A percentile compares a stretch with the other conserved stretches of the same genome.
phyloP scores from a whole-genome alignment of 2,888 invertebrate species.

The Philaethria dido region DNA sequence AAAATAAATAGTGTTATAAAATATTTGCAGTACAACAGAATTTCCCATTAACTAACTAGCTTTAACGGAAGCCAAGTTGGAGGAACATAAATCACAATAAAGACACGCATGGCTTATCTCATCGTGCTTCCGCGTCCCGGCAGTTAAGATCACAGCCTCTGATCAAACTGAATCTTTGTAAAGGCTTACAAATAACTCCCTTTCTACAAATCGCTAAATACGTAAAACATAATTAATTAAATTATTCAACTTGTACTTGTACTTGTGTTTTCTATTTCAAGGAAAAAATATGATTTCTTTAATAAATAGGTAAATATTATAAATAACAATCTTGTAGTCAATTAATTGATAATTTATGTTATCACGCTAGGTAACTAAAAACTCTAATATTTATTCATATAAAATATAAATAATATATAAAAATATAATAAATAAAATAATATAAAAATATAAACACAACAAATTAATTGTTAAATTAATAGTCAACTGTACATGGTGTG shows the following conservation, averaged over 20 bases:
- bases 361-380: not conserved
- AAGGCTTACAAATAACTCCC: conserved; percentile 27
- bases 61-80: conserved; percentile 37
- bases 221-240: conserved; percentile 38
- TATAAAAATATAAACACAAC: too few species aligned
- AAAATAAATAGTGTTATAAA: not conserved
- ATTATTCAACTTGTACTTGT: conserved; percentile 41
- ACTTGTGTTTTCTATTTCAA: not conserved
- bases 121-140: conserved; percentile 40
- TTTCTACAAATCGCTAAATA: conserved; percentile 13
- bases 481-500: too few species aligned
- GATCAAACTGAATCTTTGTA: conserved; percentile 37
- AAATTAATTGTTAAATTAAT: too few species aligned
- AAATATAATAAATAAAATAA: too few species aligned
- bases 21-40: not conserved
- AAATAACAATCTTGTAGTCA: not conserved
- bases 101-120: conserved; percentile 42
- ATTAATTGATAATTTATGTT: not conserved
- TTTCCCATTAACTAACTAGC: conserved; percentile 32
- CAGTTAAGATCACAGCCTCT: conserved; percentile 40
- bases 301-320: too few species aligned
- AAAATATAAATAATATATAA: too few species aligned
- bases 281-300: not conserved
- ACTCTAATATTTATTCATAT: too few species aligned
- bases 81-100: conserved; percentile 37